phyloP scores from a whole-genome alignment of 2,888 invertebrate species.

The Ceraclea dissimilis region DNA sequence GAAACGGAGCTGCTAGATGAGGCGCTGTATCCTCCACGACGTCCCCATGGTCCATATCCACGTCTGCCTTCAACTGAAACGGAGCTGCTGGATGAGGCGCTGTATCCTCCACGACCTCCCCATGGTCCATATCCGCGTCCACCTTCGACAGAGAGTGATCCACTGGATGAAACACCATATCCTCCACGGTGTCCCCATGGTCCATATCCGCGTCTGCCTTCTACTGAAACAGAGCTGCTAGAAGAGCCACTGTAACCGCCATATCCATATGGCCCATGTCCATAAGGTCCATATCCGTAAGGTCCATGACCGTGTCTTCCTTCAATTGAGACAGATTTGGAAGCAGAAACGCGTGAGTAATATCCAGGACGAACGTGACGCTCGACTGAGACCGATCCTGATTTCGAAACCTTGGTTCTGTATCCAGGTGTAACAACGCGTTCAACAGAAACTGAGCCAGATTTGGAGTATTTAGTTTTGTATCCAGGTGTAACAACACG shows the following conservation, averaged over 20 bases:
- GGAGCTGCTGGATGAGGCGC: no score
- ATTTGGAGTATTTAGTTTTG: not conserved
- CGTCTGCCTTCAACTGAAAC: no score
- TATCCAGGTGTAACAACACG: slow-evolving; percentile 3
- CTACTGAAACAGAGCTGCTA: not conserved
- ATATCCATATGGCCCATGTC: slow-evolving; percentile 1
- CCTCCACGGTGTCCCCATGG: not conserved
- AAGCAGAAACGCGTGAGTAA: not conserved
- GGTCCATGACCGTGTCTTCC: slow-evolving; percentile 5
- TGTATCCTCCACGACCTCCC: no score
- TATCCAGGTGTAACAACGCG: slow-evolving; percentile 1
- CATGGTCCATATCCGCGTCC: not conserved
- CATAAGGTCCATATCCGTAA: not conserved
- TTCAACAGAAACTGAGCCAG: slow-evolving; percentile 9
- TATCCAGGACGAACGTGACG: not conserved
- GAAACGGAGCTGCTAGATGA: no score
- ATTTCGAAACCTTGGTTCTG: not conserved
- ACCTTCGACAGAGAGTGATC: not conserved
- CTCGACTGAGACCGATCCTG: not conserved
- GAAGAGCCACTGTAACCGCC: not conserved
- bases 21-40: no score
- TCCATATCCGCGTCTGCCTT: slow-evolving; percentile 3
- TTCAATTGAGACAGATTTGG: slow-evolving; percentile 8
- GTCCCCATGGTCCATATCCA: no score
- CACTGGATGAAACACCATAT: not conserved